Evolutionary conservation across 2,113 vertebrate species (phyloP), one percentile per base, ranked within the genome.

Genomic region (Nycticryphes semicollaris): DNA sequence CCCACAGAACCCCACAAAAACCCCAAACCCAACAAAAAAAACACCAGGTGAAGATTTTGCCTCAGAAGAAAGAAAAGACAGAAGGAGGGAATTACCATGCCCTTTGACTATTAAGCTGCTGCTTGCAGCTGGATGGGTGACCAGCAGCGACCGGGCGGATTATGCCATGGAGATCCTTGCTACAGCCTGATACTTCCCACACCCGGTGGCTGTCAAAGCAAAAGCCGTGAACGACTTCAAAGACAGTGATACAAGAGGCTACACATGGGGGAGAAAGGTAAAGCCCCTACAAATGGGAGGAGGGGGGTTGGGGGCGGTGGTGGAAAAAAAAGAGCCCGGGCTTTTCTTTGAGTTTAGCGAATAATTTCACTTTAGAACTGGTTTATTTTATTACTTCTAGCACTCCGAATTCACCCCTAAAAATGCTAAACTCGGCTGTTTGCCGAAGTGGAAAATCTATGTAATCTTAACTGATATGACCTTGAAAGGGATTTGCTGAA

Each of bases 11-110:
- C 19, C 47, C 18, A 20, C 21, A 20, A 19, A 20, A 17, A 25
- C 13, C 24, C 14, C 27, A 47, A 47, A 47, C 53, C 51, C 51
- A 30, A 54, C 51, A 54, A 54, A 54, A 54, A 98, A 98, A 39
- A 9, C 98, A 94, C 98, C 98, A 98, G 98, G 98, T 98, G 98
- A 98, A 97, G 98, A 87, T 97, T 98, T 97, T 91, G 96, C 97
- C 92, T 96, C 63, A 89, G 95, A 98, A 98, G 97, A 98, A 98
- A 98, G 97, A 94, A 97, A 97, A 97, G 97, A 93, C 97, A 97
- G 98, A 97, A 97, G 98, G 97, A 97, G 97, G 96, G 97, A 98
- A 98, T 98, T 98, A 98, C 92, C 98, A 97, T 98, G 97, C 93
- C 97, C 97, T 98, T 98, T 98, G 98, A 97, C 98, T 97, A 92